Base-by-base conservation (phyloP, 2,113 vertebrate genomes). In the Microtus montanus region DNA sequence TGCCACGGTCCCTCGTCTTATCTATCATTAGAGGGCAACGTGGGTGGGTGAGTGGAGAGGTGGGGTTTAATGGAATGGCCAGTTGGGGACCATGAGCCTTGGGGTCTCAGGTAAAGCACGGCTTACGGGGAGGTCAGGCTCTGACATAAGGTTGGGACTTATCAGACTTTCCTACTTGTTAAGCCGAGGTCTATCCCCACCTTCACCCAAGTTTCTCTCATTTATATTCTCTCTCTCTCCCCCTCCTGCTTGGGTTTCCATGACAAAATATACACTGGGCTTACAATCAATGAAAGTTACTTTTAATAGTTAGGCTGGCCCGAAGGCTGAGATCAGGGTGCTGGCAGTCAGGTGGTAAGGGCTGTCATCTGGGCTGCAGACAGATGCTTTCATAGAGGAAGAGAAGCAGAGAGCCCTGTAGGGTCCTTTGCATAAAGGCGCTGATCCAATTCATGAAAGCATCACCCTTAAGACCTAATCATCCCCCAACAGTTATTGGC, bases 11-110 rank as follows among this genome's bases (percentile, higher is more conserved):
- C 49, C 7, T 87, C 38, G 11, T 33, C 35, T 28, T 2, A 5
- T 41, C 75, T 41, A 30, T 71, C 58, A 63, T 54, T 35, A 2
- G 19, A 75, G 30, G 68, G 41, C 33, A 30, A 30, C 24, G 12
- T 7, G 1, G 24, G 64, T 26, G 5, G 19, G 7, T 24, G 14
- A 33, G 14, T 15, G 15, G 61, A 54, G 17, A 3, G 8, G 1
- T 13, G 4, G 83, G 78, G 28, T 11, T 44, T 10, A 4, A 14
- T 28, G 11, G 3, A n/a, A 54, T 38, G 8, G 82, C 7, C 35
- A 86, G 7, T 24, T 52, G 73, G 28, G 63, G 70, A 52, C 10
- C 63, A 41, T 1, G 38, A 63, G 58, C 38, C 63, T 70, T 38
- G 1, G 49, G 22, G 44, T 61, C 61, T 92, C 89, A 35, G 68